Percentiles rank a stretch among this genome's conserved stretches.
Evolutionary conservation across 2,888 invertebrate genomes (phyloP).

Genomic region (Apotomis betuletana): DNA sequence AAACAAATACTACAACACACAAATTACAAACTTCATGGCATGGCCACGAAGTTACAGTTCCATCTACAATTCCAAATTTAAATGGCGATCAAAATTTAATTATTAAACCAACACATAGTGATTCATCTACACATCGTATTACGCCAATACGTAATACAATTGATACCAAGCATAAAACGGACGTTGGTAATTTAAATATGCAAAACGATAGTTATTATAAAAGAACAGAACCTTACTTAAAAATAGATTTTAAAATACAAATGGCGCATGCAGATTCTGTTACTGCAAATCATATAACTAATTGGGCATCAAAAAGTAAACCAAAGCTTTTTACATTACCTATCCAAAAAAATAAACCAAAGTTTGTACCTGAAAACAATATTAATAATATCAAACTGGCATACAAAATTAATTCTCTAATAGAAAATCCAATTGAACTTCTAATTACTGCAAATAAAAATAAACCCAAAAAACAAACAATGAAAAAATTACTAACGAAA

Average conservation of each 20-base stretch:
- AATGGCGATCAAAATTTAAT: background rate
- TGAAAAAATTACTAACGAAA: background rate
- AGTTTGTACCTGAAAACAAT: background rate
- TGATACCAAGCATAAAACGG: background rate
- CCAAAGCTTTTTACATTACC: background rate
- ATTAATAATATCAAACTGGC: background rate
- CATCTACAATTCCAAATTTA: background rate
- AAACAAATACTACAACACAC: background rate
- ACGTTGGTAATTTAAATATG: background rate
- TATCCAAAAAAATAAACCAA: background rate
- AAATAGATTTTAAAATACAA: background rate
- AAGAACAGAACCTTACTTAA: background rate
- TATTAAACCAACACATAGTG: background rate
- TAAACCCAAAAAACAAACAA: conserved; percentile 7
- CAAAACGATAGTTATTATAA: background rate
- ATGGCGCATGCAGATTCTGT: background rate
- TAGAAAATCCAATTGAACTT: conserved; percentile 17
- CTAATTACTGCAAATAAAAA: conserved; percentile 11
- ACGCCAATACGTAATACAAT: background rate
- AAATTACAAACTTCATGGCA: background rate
- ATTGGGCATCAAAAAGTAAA: background rate
- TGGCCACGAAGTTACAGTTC: background rate
- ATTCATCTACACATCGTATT: background rate
- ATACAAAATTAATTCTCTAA: background rate
- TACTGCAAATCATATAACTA: background rate